Base-by-base conservation (phyloP, 2,888 invertebrate species). In the Amaurobius ferox region DNA sequence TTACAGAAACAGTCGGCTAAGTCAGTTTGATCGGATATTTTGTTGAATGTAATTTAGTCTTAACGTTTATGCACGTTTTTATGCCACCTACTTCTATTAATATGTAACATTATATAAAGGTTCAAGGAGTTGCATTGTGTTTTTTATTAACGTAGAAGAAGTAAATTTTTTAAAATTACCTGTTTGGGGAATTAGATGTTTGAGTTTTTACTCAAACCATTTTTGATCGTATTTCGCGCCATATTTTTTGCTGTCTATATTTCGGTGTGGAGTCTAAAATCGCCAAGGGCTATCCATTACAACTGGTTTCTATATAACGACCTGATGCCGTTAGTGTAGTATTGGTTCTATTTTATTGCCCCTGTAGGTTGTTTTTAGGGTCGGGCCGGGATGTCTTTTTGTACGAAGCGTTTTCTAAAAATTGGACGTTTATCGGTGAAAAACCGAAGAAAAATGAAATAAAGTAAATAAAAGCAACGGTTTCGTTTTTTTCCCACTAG, bases 281-380 rank as follows among this genome's bases (percentile, higher is more conserved):
- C 64, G 81, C 81, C 81, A 76, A 26, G n/a, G 81, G 81, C 81
- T 83, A 83, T 83, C 81, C 81, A 83, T 83, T 83, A 83, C 76
- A 44, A 76, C 81, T 74, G 81, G 68, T 64, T 55, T 40, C 35
- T 76, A 76, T 76, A 83, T 83, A 83, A 83, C 81, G 81, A 83
- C 81, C 81, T 76, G 76, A 76, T 76, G 62, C 81, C 64, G 35
- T 44, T 62, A 71, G 76, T 66, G 70, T 19, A 71, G 81, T 76
- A 83, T 83, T 76, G 81, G 76, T 26, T n/a, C 64, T 83, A 83
- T 71, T 83, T 83, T 76, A 76, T 83, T 76, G 71, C 81, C 71
- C 67, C 70, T 76, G 70, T 71, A 71, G 76, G 76, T 76, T 76
- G 70, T 76, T 83, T 83, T 83, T 83, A 35, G 68, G 71, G 76